Conservation (phyloP, 1,140 invertebrate genomes). For the Dendroctonus ponderosae region DNA sequence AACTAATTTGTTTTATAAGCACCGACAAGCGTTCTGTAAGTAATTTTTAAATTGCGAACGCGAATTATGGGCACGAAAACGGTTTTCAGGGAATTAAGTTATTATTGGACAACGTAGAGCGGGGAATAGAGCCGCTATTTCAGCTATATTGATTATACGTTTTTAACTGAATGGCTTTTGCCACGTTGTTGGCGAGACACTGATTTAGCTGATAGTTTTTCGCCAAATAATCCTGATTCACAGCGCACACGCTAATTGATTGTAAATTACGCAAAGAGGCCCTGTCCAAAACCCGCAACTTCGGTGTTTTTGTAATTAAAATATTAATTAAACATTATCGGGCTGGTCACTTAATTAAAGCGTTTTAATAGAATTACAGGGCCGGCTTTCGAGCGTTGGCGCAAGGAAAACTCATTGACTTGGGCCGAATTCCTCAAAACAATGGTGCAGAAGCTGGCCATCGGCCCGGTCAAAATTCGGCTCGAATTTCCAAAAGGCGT, state of each 20-base stretch:
- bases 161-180: neutral
- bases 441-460: neutral
- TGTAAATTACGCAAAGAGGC: constrained; percentile 3
- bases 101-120: neutral
- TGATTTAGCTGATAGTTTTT: neutral
- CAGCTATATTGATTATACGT: constrained; percentile 1
- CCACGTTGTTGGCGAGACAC: neutral
- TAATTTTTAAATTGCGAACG: constrained; percentile 20
- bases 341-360: constrained; percentile 1
- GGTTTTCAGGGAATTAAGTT: constrained; percentile 9
- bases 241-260: neutral
- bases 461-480: constrained; percentile 18
- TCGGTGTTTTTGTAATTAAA: constrained; percentile 2
- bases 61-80: constrained; percentile 6
- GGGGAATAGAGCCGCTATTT: neutral
- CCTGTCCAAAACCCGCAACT: neutral
- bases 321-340: constrained; percentile 6
- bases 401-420: no score
- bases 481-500: constrained; percentile 33
- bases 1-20: constrained; percentile 23
- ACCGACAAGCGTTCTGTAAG: constrained; percentile 13
- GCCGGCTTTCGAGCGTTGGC: no score
- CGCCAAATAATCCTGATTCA: neutral
- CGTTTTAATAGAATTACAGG: no score
- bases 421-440: no score